A percentile compares a stretch with the other conserved stretches of the same genome.
Evolutionary conservation across 1,140 invertebrate genomes (phyloP).

Genomic region (Cotesia vestalis): DNA sequence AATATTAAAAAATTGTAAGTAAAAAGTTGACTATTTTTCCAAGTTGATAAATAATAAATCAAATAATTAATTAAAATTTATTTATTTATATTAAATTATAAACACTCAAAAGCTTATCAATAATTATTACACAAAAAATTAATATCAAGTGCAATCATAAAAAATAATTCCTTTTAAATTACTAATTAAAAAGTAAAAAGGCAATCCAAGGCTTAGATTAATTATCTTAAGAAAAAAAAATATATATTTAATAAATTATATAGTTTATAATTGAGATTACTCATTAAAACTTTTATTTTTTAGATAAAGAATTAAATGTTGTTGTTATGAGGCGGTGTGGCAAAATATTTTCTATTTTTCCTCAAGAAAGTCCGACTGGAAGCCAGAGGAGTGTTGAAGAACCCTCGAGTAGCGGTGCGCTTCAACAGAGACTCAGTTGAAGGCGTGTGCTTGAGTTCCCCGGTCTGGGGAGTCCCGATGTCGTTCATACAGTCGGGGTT

Average conservation of each 20-base stretch:
- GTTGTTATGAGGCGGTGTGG: constrained; percentile 59
- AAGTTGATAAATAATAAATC: not conserved
- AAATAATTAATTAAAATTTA: no score
- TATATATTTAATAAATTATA: constrained; percentile 1
- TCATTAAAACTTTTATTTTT: not conserved
- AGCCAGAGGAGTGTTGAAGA: constrained; percentile 61
- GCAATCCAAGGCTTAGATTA: no score
- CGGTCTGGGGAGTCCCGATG: constrained; percentile 53
- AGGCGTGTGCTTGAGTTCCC: constrained; percentile 65
- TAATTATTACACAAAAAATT: no score
- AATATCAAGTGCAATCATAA: no score
- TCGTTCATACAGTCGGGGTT: constrained; percentile 54
- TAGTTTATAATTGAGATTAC: not conserved
- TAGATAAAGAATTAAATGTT: constrained; percentile 42
- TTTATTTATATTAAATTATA: no score
- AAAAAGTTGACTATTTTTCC: constrained; percentile 1
- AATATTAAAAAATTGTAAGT: not conserved
- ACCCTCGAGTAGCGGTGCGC: constrained; percentile 56
- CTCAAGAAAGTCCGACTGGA: constrained; percentile 58
- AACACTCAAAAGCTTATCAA: no score
- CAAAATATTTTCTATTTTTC: constrained; percentile 63
- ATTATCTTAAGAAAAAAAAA: not conserved
- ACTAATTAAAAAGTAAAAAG: no score
- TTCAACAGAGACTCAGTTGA: constrained; percentile 69
- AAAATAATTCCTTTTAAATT: no score